Percentiles rank a stretch among this genome's conserved stretches.
These are phyloP conservation scores for Platysteira castanea DNA, from an alignment of 2,113 vertebrate genomes.

Conservation along the genomic window DNA sequence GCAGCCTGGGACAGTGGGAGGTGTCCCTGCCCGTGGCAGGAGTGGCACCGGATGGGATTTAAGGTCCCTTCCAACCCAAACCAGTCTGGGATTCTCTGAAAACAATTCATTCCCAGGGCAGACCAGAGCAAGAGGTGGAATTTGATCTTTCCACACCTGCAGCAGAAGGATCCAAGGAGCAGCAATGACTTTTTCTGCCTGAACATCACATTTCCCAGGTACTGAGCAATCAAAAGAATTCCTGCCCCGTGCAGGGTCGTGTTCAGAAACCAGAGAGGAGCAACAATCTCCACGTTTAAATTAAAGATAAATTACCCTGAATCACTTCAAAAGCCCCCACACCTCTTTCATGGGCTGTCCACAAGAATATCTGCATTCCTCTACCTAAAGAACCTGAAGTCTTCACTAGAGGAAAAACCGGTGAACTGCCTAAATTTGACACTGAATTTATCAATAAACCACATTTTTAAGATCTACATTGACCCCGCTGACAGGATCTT, in stretches of 20 bases:
- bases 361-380: background rate
- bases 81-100: background rate
- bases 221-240: background rate
- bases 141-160: background rate
- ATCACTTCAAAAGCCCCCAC: background rate
- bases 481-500: background rate
- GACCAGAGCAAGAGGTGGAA: background rate
- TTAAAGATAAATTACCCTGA: background rate
- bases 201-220: background rate
- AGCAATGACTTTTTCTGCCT: background rate
- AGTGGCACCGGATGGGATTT: background rate
- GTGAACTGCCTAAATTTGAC: background rate
- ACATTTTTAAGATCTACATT: background rate
- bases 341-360: background rate
- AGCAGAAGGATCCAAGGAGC: background rate
- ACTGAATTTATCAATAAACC: background rate
- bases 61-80: background rate
- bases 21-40: background rate
- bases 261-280: background rate
- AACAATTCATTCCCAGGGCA: background rate
- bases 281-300: background rate
- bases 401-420: background rate
- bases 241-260: background rate
- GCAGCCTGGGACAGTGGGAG: accelerated
- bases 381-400: background rate